Base-by-base conservation (phyloP, 2,797 vertebrate species). In the Cuculus canorus region DNA sequence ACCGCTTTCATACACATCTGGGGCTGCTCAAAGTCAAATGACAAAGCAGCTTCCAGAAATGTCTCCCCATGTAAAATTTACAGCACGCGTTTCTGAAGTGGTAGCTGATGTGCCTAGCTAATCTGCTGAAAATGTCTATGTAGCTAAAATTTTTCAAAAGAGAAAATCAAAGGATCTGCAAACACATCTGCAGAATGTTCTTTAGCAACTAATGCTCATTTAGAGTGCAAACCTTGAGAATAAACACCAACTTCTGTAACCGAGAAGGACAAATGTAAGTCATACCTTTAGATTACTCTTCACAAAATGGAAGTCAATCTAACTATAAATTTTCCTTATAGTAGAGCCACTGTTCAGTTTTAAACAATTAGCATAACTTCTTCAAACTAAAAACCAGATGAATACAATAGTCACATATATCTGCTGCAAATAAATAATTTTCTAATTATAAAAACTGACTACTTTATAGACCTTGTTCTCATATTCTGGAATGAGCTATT, bases 381-480 rank as follows among this genome's bases (percentile, higher is more conserved):
- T 48, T 70, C 68, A 86, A 24, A 9, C 47, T 71, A 52, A 93
- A 76, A 73, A 33, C 0, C 13, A 88, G 35, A 70, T 16, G 5
- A 89, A 71, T 27, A 61, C 63, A 80, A 52, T 59, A 48, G n/a
- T 61, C 30, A 68, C 63, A 68, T 64, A 48, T 41, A 61, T 80
- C 71, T 77, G 32, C 60, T 89, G 85, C 32, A 92, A 95, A 90
- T 86, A 95, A 92, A 90, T 95, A 71, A 79, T 81, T 95, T 97
- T 93, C 70, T 94, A 94, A 88, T 96, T 96, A 92, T 75, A 93
- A 97, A 94, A 81, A 9, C 63, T 52, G 73, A 75, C 68, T 90
- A 59, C 35, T 94, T 95, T 89, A 95, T 86, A 90, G 81, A 89
- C 18, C 23, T 60, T 69, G 30, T 89, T 97, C 85, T 93, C 87